phyloP scores from a whole-genome alignment of 2,888 invertebrate species.

The Trissolcus brochymenae region DNA sequence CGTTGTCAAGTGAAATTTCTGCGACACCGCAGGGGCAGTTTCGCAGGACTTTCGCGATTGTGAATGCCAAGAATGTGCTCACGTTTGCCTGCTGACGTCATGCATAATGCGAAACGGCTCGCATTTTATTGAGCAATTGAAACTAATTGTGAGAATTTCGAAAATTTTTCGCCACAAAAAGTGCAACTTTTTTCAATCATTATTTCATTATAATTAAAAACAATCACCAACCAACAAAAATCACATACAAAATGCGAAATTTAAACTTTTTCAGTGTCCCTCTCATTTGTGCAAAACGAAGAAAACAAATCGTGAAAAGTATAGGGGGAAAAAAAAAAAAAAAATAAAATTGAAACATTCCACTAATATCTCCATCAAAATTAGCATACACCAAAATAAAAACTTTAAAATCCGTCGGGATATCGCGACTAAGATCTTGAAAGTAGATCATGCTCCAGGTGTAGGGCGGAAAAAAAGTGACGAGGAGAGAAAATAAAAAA shows the following conservation, averaged over 20 bases:
- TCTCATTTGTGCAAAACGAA: no score
- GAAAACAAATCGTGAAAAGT: neutral
- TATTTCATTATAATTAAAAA: no score
- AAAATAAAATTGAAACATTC: neutral
- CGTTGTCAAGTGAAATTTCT: conserved; percentile 25
- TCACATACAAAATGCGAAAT: neutral
- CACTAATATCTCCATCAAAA: neutral
- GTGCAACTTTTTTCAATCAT: no score
- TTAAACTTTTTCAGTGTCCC: no score
- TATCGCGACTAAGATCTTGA: conserved; percentile 18
- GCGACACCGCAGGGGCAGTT: conserved; percentile 26
- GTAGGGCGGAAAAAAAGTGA: conserved; percentile 29
- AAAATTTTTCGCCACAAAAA: no score
- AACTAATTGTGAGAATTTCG: conserved; percentile 25
- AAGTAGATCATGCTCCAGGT: conserved; percentile 23
- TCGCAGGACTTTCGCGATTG: conserved; percentile 22
- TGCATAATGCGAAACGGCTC: conserved; percentile 1
- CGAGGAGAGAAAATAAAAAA: conserved; percentile 5
- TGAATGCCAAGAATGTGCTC: conserved; percentile 24
- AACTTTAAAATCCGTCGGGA: conserved; percentile 1
- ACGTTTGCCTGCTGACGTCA: conserved; percentile 42
- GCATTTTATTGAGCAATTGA: conserved; percentile 33
- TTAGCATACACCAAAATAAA: neutral
- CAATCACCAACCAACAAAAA: neutral
- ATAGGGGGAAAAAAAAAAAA: no score